phyloP scores from a whole-genome alignment of 1,140 invertebrate species.

The Cydia strobilella region DNA sequence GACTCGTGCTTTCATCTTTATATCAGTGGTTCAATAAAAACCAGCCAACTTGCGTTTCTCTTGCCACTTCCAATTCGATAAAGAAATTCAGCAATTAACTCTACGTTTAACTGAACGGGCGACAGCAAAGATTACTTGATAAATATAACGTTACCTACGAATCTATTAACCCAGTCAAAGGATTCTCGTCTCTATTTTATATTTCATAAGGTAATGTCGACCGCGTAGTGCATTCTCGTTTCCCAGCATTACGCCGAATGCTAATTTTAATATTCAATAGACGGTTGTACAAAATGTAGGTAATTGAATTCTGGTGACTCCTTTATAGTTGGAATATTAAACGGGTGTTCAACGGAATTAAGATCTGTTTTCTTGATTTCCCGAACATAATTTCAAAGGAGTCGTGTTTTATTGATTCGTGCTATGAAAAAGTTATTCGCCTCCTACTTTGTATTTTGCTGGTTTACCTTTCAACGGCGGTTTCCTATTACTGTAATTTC shows the following conservation, averaged over 20 bases:
- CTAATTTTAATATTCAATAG: constrained; percentile 32
- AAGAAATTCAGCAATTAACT: constrained; percentile 16
- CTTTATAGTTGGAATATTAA: constrained; percentile 28
- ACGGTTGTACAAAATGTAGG: constrained; percentile 29
- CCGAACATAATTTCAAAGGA: neutral
- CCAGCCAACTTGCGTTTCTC: neutral
- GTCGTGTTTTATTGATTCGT: constrained; percentile 16
- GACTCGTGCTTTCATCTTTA: neutral
- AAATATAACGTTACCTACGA: neutral
- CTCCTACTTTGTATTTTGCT: constrained; percentile 2
- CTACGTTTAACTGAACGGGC: constrained; percentile 22
- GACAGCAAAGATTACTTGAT: constrained; percentile 17
- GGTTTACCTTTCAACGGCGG: neutral
- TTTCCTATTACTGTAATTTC: constrained; percentile 2
- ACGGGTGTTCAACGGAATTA: constrained; percentile 10
- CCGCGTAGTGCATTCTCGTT: neutral
- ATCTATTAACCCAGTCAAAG: neutral
- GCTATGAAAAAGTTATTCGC: neutral
- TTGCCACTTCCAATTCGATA: neutral
- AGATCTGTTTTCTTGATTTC: constrained; percentile 22
- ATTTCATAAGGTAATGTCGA: neutral
- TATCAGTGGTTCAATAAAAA: neutral
- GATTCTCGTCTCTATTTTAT: neutral
- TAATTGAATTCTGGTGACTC: constrained; percentile 25
- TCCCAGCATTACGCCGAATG: constrained; percentile 12